phyloP scores from a whole-genome alignment of 2,797 vertebrate genomes.

The Syncerus caffer region DNA sequence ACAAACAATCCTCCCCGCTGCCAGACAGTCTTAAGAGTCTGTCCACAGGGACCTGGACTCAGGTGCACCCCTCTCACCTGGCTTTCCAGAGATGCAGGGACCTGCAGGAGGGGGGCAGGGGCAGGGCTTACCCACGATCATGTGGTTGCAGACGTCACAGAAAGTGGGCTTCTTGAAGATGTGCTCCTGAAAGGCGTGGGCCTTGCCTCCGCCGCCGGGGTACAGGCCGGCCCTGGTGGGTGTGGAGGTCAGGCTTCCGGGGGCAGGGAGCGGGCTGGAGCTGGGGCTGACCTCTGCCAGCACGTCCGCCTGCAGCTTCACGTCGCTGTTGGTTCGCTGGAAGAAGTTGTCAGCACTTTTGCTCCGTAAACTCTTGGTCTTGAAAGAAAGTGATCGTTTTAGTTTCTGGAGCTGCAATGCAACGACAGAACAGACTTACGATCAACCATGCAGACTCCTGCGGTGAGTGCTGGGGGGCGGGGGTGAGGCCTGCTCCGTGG shows the following conservation, averaged over 20 bases:
- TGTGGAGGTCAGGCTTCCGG: constrained; percentile 84
- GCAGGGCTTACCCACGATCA: constrained; percentile 95
- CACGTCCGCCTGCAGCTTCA: constrained; percentile 88
- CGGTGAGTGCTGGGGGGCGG: background rate
- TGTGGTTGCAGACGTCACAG: constrained; percentile 99
- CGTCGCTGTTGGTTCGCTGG: constrained; percentile 89
- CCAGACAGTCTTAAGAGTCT: background rate
- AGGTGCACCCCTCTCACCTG: background rate
- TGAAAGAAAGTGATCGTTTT: constrained; percentile 97
- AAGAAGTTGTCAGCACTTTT: constrained; percentile 99
- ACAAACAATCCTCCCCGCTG: background rate
- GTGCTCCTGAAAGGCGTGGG: constrained; percentile 96
- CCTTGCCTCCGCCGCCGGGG: constrained; percentile 85
- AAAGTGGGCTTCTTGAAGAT: constrained; percentile 99
- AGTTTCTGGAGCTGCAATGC: constrained; percentile 94
- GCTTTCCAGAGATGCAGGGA: background rate
- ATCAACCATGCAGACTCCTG: background rate
- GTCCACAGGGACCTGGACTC: background rate
- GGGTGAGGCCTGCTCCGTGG: background rate
- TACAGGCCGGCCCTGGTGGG: constrained; percentile 87
- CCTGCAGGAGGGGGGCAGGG: background rate
- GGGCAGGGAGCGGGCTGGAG: constrained; percentile 86
- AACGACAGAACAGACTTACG: constrained; percentile 72
- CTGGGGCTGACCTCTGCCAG: constrained; percentile 90
- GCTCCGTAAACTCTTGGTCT: constrained; percentile 97